Base-by-base conservation (phyloP, 1,140 invertebrate genomes). In the Brachionus angularis region DNA sequence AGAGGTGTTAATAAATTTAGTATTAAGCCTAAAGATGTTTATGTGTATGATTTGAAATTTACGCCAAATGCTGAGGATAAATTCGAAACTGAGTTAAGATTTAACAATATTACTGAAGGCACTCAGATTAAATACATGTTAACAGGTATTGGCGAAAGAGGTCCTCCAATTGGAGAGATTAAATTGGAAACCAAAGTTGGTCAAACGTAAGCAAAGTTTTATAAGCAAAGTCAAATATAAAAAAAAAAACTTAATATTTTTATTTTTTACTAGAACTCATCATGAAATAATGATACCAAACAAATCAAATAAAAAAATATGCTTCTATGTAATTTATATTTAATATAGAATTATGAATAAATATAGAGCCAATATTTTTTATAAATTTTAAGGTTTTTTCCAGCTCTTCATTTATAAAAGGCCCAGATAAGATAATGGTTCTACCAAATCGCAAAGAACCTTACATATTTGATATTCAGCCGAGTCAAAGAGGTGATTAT, bases 301-400 rank as follows among this genome's bases (percentile, higher is more conserved):
- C 74, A 75, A 76, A 12, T 79, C 78, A 14, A 78, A 75, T 53
- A 79, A 77, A 72, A 81, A 79, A 62, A 73, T 80, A 2, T 76
- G 74, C 27, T 80, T 77, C 64, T 74, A 58, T 70, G 79, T 78
- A 75, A 76, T 73, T 75, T 33, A 23, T 34, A 7, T 52, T 42
- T 46, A 23, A 23, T 64, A 52, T 33, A 3, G 12, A 69, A 62
- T 10, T 12, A 33, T 47, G 16, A 50, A 21, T 18, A 31, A 47
- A 64, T 14, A 5, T 23, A 5, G 50, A 21, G n/a, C 27, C n/a
- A 2, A 23, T 72, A 69, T 49, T n/a, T 29, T 18, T 36, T 16
- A n/a, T n/a, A n/a, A n/a, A n/a, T n/a, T 25, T 75, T 1, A 69
- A 80, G 77, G 78, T 81, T 55, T 77, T 79, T 55, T 76, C 79